Conservation (phyloP, 2,888 invertebrate genomes). For the Drosophila pegasa region DNA sequence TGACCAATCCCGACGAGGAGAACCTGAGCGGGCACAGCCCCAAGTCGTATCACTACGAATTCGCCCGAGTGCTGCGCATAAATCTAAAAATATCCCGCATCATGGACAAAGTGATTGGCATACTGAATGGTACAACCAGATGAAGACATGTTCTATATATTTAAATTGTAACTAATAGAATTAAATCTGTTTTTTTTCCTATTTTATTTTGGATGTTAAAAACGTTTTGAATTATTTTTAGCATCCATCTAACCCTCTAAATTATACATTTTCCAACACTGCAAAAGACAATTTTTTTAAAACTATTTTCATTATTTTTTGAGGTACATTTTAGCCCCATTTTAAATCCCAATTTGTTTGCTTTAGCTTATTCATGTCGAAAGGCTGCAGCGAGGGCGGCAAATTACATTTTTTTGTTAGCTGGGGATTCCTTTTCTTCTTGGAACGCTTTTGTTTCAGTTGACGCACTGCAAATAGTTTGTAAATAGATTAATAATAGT, state of each 20-base stretch:
- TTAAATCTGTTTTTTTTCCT: conserved; percentile 10
- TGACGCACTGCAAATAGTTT: conserved; percentile 40
- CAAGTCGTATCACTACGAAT: conserved; percentile 73
- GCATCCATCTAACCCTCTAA: too few species aligned
- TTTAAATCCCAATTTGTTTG: conserved; percentile 29
- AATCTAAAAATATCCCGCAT: conserved; percentile 73
- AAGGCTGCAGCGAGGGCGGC: conserved; percentile 51
- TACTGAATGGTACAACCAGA: conserved; percentile 50
- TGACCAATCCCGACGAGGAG: conserved; percentile 79
- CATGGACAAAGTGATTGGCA: conserved; percentile 71
- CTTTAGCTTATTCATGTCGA: conserved; percentile 31
- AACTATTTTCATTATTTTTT: too few species aligned
- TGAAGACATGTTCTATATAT: conserved; percentile 8
- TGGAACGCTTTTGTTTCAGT: conserved; percentile 24
- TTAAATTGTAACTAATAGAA: conserved; percentile 2
- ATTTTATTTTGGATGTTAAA: background rate
- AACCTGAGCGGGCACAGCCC: conserved; percentile 81
- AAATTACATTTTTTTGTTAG: conserved; percentile 9
- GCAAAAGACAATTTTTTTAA: too few species aligned
- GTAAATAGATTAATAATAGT: background rate
- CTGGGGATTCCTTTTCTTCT: conserved; percentile 9
- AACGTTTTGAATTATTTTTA: too few species aligned
- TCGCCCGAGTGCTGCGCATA: conserved; percentile 70
- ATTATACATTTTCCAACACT: background rate
- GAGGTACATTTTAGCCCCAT: too few species aligned